These are phyloP conservation scores for Paralichthys olivaceus DNA, from an alignment of 2,113 vertebrate species.

Conservation along the genomic window DNA sequence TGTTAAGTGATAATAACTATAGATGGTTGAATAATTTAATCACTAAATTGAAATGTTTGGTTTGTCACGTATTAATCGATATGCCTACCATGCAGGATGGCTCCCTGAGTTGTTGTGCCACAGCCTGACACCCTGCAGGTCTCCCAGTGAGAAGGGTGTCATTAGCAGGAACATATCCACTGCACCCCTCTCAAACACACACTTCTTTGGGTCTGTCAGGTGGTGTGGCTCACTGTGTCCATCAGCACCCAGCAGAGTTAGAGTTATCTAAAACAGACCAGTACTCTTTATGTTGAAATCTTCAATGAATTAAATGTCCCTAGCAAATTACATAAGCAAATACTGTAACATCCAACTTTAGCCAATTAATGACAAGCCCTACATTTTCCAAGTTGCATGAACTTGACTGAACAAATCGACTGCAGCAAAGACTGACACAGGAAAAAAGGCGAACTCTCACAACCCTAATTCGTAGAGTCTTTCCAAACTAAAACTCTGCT, in stretches of 20 bases:
- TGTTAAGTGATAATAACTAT: too few species aligned
- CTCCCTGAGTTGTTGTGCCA: slow-evolving; percentile 94
- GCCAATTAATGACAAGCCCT: too few species aligned
- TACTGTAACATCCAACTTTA: too few species aligned
- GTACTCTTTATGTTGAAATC: neutral
- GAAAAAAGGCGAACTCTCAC: too few species aligned
- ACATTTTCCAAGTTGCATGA: too few species aligned
- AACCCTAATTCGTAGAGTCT: too few species aligned
- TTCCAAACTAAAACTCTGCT: too few species aligned
- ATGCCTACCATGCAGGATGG: slow-evolving; percentile 86
- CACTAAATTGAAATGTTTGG: too few species aligned
- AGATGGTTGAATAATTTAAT: too few species aligned
- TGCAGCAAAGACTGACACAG: too few species aligned
- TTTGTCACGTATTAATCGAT: neutral
- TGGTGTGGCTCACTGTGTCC: slow-evolving; percentile 91
- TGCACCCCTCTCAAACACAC: slow-evolving; percentile 89
- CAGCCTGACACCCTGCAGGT: slow-evolving; percentile 87
- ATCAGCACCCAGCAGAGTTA: slow-evolving; percentile 87
- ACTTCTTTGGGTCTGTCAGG: slow-evolving; percentile 82
- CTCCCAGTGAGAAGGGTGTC: slow-evolving; percentile 88
- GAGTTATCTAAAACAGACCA: slow-evolving; percentile 82
- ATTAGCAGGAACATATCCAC: slow-evolving; percentile 90
- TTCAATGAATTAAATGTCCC: neutral
- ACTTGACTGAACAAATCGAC: too few species aligned
- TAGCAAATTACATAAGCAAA: too few species aligned